Evolutionary conservation across 2,888 invertebrate genomes (phyloP).

Genomic region (Lottia scabra): DNA sequence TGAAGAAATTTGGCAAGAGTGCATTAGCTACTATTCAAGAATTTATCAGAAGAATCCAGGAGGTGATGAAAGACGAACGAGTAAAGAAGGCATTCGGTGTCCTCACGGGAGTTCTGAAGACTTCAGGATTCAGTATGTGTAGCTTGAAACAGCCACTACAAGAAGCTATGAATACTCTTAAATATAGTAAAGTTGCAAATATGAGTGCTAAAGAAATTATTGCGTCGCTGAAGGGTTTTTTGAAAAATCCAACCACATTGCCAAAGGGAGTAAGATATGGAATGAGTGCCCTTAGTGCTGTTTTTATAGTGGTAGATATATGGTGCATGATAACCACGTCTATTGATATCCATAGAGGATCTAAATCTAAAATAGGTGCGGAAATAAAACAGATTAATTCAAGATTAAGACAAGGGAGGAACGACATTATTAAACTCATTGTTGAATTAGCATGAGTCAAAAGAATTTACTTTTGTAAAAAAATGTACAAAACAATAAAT

Average conservation of each 20-base stretch:
- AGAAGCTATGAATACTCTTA: background rate
- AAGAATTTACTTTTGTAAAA: too few species aligned
- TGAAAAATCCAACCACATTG: background rate
- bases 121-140: background rate
- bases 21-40: background rate
- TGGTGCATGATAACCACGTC: background rate
- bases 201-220: background rate
- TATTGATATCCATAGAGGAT: background rate
- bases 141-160: background rate
- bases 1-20: background rate
- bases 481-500: too few species aligned
- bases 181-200: background rate
- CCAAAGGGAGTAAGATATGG: background rate
- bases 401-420: background rate
- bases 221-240: background rate
- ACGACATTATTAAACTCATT: background rate
- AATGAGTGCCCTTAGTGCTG: background rate
- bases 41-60: background rate
- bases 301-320: background rate
- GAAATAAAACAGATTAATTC: background rate
- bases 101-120: background rate
- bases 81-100: background rate
- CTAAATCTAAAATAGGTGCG: background rate
- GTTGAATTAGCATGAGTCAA: background rate
- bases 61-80: background rate